phyloP scores from a whole-genome alignment of 1,140 invertebrate species.

The Drosophila nasuta region DNA sequence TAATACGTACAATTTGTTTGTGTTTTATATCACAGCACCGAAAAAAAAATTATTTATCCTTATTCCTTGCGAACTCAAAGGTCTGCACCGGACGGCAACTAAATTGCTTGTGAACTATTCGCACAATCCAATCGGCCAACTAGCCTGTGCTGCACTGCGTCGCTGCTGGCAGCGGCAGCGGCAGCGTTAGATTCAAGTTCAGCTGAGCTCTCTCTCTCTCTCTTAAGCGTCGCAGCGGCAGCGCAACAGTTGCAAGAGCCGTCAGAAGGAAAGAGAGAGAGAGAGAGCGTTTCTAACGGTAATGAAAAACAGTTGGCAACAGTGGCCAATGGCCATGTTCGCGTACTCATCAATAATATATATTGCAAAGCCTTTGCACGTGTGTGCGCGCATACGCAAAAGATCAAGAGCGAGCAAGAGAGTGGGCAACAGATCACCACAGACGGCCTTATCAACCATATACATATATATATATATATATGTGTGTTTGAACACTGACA shows the following conservation, averaged over 20 bases:
- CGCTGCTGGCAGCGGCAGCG: slow-evolving; percentile 3
- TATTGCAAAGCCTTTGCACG: slow-evolving; percentile 21
- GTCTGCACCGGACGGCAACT: slow-evolving; percentile 83
- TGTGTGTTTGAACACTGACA: slow-evolving; percentile 20
- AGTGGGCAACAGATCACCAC: slow-evolving; percentile 12
- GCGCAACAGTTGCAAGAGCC: slow-evolving; percentile 49
- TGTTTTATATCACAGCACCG: slow-evolving; percentile 84
- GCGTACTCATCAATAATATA: background rate
- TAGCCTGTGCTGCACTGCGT: slow-evolving; percentile 61
- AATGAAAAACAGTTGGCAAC: slow-evolving; percentile 51
- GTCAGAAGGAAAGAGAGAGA: slow-evolving; percentile 19
- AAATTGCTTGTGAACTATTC: slow-evolving; percentile 76
- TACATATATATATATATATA: background rate
- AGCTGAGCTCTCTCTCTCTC: slow-evolving; percentile 29
- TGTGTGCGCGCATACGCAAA: slow-evolving; percentile 32
- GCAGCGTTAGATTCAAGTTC: slow-evolving; percentile 61
- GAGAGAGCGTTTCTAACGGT: slow-evolving; percentile 44
- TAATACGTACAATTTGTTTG: slow-evolving; percentile 80
- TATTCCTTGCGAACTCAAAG: slow-evolving; percentile 75
- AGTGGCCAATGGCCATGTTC: slow-evolving; percentile 8
- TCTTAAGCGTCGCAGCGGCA: slow-evolving; percentile 25
- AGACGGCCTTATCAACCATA: slow-evolving; percentile 31
- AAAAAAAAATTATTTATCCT: slow-evolving; percentile 80
- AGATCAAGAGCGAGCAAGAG: slow-evolving; percentile 5
- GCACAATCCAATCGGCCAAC: slow-evolving; percentile 47